A percentile compares a stretch with the other conserved stretches of the same genome.
These are phyloP conservation scores for Ctenochaetus hawaiiensis DNA, from an alignment of 2,797 vertebrate species.

Conservation along the genomic window DNA sequence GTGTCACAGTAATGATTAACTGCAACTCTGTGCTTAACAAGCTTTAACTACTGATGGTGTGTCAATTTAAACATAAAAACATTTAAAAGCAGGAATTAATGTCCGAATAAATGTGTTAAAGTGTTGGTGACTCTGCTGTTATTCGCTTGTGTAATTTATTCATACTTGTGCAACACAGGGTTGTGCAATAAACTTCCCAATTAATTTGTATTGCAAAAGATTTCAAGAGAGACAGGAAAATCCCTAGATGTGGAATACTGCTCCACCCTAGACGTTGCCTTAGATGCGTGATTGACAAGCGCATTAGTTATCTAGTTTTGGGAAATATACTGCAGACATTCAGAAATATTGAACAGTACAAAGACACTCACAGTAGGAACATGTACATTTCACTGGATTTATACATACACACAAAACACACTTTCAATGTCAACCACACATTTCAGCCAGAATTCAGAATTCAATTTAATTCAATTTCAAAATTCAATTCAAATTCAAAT, in stretches of 20 bases:
- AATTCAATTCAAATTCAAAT: too few relatives aligned
- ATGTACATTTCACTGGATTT: background rate
- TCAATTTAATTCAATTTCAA: too few relatives aligned
- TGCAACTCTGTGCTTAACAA: background rate
- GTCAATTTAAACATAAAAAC: background rate
- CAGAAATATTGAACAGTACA: background rate
- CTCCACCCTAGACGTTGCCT: background rate
- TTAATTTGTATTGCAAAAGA: background rate
- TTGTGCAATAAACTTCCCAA: background rate
- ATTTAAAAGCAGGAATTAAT: background rate
- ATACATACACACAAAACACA: background rate
- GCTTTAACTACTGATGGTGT: background rate
- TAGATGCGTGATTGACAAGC: background rate
- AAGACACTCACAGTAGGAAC: background rate
- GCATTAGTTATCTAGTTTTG: background rate
- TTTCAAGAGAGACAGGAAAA: background rate
- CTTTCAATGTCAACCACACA: background rate
- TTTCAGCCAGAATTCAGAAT: background rate
- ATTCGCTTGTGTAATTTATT: background rate
- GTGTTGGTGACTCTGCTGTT: background rate
- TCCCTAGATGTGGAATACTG: background rate
- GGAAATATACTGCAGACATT: background rate
- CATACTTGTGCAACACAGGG: background rate
- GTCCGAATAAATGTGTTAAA: background rate
- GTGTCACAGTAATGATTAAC: background rate